Evolutionary conservation across 2,113 vertebrate genomes (phyloP), one percentile per base, ranked within the genome.

Genomic region (Ceyx margarethae): DNA sequence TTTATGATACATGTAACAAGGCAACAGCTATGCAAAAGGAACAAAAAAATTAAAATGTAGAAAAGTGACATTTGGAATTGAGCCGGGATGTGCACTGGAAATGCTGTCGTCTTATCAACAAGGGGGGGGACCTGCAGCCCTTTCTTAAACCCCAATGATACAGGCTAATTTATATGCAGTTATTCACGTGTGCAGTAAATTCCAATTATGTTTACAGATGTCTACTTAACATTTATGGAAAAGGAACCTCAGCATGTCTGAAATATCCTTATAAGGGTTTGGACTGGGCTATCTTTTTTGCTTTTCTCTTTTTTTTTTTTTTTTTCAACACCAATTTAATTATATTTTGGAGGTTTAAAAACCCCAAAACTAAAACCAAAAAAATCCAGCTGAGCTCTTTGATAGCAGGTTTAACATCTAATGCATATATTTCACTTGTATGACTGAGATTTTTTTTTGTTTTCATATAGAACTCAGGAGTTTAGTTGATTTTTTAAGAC

Each of bases 101-200:
- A 64, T 29, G 2, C 33, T 9, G 3, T 15, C 31, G 21, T 33
- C 68, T 81, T 76, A 61, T 80, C 68, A 4, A 37, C 64, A 35
- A 40, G 88, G 90, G 90, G 91, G 81, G 87, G 88, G 11, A 83
- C 90, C 91, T 35, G 74, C 82, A 91, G 65, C 90, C 69, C 85
- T 50, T 56, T 13, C 91, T 60, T 46, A 89, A 95, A 92, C 76
- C 95, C 91, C 77, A 66, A 58, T 15, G 85, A 89, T 51, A 16
- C 91, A 33, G 93, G 81, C 97, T 97, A 97, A 98, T 98, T 98
- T 97, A 98, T 98, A 98, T 98, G 98, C 98, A 98, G 98, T 97
- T 98, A 98, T 98, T 98, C 98, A 98, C 98, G 97, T 98, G 98
- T 98, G 98, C 98, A 98, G 97, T 98, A 98, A 98, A 98, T 98